phyloP scores from a whole-genome alignment of 2,797 vertebrate genomes.

The Todus mexicanus region DNA sequence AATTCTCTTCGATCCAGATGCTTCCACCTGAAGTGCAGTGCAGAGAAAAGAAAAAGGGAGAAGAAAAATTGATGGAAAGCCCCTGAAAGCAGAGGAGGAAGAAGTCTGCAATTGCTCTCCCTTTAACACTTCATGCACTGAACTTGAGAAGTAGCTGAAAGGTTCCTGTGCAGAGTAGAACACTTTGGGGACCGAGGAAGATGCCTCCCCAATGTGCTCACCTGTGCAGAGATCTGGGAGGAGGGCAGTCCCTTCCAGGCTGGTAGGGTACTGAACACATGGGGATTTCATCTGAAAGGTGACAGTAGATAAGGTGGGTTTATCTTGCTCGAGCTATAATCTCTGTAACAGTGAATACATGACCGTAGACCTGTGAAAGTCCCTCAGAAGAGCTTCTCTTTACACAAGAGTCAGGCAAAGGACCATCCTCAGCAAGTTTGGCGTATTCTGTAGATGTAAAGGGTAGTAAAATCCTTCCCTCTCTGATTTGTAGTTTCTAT shows the following conservation, averaged over 20 bases:
- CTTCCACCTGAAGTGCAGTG: conserved; percentile 27
- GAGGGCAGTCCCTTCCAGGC: not conserved
- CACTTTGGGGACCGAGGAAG: not conserved
- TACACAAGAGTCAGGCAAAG: not conserved
- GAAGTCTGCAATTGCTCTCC: not conserved
- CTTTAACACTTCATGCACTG: not conserved
- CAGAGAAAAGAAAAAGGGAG: not conserved
- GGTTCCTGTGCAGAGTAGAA: not conserved
- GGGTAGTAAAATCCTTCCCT: not conserved
- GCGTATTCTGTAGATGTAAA: not conserved
- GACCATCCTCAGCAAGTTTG: not conserved
- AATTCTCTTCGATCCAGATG: conserved; percentile 52
- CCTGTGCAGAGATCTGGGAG: not conserved
- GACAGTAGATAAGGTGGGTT: not conserved
- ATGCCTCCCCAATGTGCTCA: not conserved
- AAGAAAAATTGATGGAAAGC: conserved; percentile 14
- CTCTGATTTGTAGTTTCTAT: not conserved
- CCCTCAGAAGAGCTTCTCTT: not conserved
- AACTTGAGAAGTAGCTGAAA: not conserved
- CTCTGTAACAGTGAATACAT: not conserved
- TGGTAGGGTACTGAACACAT: not conserved
- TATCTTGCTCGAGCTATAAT: not conserved
- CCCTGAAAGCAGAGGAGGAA: not conserved
- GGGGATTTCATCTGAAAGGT: not conserved
- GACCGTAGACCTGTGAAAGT: not conserved